Conservation (phyloP, 1,140 invertebrate species). For the Lasioglossum albipes region DNA sequence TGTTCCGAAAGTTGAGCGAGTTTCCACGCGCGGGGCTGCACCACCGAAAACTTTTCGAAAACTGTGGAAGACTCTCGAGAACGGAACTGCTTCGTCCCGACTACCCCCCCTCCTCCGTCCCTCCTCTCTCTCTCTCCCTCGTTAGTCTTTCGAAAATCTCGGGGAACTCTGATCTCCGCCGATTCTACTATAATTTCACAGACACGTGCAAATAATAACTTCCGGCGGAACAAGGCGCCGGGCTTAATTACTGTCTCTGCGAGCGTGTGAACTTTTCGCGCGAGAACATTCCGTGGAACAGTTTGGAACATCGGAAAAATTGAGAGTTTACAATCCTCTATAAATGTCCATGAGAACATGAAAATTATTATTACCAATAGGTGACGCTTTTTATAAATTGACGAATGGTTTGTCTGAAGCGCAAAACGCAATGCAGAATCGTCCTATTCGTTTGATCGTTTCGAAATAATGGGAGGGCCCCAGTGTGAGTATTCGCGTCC, state of each 20-base stretch:
- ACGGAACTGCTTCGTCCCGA: background rate
- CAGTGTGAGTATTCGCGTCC: background rate
- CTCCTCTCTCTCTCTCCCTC: no score
- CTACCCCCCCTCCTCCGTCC: background rate
- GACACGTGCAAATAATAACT: slow-evolving; percentile 14
- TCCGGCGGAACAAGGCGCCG: background rate
- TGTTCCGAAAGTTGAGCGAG: background rate
- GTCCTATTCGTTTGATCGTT: no score
- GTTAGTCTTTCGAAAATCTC: background rate
- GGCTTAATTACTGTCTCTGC: background rate
- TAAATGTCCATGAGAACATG: no score
- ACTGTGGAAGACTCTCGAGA: slow-evolving; percentile 3
- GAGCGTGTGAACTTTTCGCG: background rate
- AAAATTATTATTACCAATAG: no score
- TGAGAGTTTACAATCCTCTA: no score
- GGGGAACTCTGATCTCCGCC: background rate
- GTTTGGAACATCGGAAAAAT: no score
- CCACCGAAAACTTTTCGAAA: slow-evolving; percentile 18
- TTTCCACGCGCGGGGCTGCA: background rate
- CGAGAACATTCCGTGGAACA: background rate
- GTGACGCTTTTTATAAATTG: no score
- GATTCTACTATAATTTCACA: slow-evolving; percentile 4
- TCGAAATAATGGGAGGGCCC: background rate
- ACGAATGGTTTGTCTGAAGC: no score
- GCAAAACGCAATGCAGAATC: no score